phyloP scores from a whole-genome alignment of 2,888 invertebrate genomes.

The Autographa gamma region DNA sequence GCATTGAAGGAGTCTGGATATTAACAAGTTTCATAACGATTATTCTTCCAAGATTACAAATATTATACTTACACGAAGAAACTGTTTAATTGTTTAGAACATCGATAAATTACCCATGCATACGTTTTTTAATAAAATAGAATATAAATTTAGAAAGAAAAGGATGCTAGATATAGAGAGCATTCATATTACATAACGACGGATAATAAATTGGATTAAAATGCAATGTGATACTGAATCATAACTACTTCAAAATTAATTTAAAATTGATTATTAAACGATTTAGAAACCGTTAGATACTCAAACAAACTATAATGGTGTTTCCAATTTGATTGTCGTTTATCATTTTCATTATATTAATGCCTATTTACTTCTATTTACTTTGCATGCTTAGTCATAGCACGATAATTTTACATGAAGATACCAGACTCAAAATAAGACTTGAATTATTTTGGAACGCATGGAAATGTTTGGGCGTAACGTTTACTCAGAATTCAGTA shows the following conservation, averaged over 20 bases:
- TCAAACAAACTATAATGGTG: neutral
- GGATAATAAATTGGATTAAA: conserved; percentile 27
- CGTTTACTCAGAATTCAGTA: conserved; percentile 55
- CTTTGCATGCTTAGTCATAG: neutral
- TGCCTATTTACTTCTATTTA: neutral
- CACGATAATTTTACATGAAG: neutral
- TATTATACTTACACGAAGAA: conserved; percentile 31
- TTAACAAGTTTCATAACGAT: conserved; percentile 34
- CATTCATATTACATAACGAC: conserved; percentile 31
- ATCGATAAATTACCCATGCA: conserved; percentile 51
- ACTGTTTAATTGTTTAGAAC: conserved; percentile 43
- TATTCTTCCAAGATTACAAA: conserved; percentile 37
- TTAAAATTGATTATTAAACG: neutral
- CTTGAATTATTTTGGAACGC: neutral
- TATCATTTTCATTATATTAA: neutral
- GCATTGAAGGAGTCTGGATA: conserved; percentile 26
- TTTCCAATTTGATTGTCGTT: no score
- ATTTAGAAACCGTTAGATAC: neutral
- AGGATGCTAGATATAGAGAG: conserved; percentile 32
- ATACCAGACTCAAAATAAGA: neutral
- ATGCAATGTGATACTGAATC: conserved; percentile 60
- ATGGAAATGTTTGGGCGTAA: neutral
- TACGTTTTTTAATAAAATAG: conserved; percentile 23
- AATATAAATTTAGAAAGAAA: conserved; percentile 26
- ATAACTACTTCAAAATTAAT: conserved; percentile 6